Base-by-base conservation (phyloP, 92 coral and sea anemone species). In the Paramuricea clavata region DNA sequence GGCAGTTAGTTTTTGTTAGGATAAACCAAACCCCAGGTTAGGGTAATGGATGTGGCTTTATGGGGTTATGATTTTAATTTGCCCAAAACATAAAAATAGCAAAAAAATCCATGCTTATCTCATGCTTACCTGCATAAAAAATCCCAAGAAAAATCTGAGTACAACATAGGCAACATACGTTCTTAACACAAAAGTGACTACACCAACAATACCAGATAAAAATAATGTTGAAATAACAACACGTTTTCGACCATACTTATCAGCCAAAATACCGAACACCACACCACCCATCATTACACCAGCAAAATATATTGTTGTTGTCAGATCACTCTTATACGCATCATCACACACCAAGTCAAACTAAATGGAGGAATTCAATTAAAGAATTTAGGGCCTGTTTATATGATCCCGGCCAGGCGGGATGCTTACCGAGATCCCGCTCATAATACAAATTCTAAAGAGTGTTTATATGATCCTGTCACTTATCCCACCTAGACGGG, bases 211-310 rank as follows among this genome's bases (percentile, higher is more conserved):
- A 27, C 81, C 81, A 74, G 81, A 74, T 43, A 52, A 16, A 41
- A 74, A 12, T 16, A 74, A 16, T 28, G 62, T 49, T 8, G 2
- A 47, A 41, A 47, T 32, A 12, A 74, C n/a, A 25, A 74, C 39
- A 74, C 60, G 64, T 49, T 74, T 74, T 47, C 81, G 56, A 32
- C 81, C 81, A 74, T 74, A 74, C 44, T 44, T 74, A 74, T 74
- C 81, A 7, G 81, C 81, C 61, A 74, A 35, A 6, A 23, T 13
- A 11, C 81, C 84, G 16, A 79, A 79, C 4, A 41, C 61, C 0
- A 41, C 19, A n/a, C 49, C 84, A 34, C 84, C 84, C 36, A 36
- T 21, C 30, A 52, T 74, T 1, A 74, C 81, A 21, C 81, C 81
- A 74, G 59, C 36, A 44, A 74, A 74, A 74, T 74, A 74, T 5